A percentile compares a stretch with the other conserved stretches of the same genome.
Evolutionary conservation across 2,888 invertebrate species (phyloP).

Genomic region (Heliconius cydno): DNA sequence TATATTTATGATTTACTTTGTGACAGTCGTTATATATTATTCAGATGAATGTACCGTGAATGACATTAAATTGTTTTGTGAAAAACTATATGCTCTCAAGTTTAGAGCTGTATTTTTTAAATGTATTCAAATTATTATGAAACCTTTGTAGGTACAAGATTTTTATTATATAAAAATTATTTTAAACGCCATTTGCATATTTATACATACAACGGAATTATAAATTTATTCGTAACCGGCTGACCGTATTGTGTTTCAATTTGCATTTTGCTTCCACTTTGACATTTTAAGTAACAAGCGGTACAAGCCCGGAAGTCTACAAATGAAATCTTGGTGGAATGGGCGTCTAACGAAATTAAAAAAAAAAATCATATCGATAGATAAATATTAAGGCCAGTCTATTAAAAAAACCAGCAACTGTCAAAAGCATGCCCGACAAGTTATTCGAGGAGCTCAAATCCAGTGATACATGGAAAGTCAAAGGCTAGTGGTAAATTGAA

Average conservation of each 20-base stretch:
- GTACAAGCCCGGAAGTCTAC: not conserved
- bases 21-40: slow-evolving; percentile 24
- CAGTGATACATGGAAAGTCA: slow-evolving; percentile 28
- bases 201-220: slow-evolving; percentile 20
- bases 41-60: not conserved
- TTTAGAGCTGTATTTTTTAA: slow-evolving; percentile 13
- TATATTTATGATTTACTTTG: slow-evolving; percentile 25
- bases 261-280: slow-evolving; percentile 14
- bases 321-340: not conserved
- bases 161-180: slow-evolving; percentile 12
- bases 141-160: slow-evolving; percentile 13
- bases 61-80: slow-evolving; percentile 13
- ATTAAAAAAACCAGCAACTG: not conserved
- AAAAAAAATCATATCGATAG: not conserved
- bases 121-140: slow-evolving; percentile 17
- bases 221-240: slow-evolving; percentile 15
- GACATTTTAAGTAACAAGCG: slow-evolving; percentile 13
- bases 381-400: not conserved
- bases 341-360: not conserved
- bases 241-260: slow-evolving; percentile 18
- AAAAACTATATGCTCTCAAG: slow-evolving; percentile 9
- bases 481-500: slow-evolving; percentile 38
- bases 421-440: not conserved
- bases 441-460: slow-evolving; percentile 8
- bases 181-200: slow-evolving; percentile 6